phyloP scores from a whole-genome alignment of 2,113 vertebrate species.

The Probosciger aterrimus region DNA sequence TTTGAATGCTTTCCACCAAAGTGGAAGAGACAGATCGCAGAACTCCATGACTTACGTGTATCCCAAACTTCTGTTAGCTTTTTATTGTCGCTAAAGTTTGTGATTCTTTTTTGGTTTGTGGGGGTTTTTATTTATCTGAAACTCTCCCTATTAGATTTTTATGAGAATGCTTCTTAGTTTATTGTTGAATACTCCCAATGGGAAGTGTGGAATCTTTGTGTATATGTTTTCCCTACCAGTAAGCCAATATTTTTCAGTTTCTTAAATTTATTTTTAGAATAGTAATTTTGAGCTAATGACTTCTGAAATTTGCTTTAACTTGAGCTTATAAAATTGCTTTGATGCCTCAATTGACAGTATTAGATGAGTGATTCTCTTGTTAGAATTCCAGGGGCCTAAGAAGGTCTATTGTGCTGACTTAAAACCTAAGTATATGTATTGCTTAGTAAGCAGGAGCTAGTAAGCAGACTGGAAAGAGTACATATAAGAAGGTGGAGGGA shows the following conservation, averaged over 20 bases:
- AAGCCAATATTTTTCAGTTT: background rate
- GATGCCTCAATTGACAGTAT: background rate
- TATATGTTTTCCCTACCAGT: background rate
- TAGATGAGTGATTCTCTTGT: background rate
- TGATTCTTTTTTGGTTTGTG: background rate
- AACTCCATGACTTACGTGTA: background rate
- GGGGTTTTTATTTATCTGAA: background rate
- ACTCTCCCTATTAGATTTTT: background rate
- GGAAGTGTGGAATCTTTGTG: background rate
- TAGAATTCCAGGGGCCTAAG: background rate
- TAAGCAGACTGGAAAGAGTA: background rate
- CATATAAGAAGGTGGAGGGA: background rate
- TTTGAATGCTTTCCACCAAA: background rate
- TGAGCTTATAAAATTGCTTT: background rate
- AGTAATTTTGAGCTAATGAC: background rate
- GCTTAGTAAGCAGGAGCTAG: background rate
- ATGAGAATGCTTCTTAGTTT: background rate
- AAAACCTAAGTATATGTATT: background rate
- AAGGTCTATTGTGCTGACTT: background rate
- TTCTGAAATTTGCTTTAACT: slow-evolving; percentile 15
- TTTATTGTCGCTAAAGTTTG: background rate
- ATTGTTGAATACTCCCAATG: background rate
- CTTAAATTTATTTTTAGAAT: background rate
- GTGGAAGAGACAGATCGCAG: background rate
- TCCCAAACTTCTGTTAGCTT: background rate